A percentile compares a stretch with the other conserved stretches of the same genome.
Conservation (phyloP, 2,113 vertebrate genomes). For the Falcunculus frontatus region DNA sequence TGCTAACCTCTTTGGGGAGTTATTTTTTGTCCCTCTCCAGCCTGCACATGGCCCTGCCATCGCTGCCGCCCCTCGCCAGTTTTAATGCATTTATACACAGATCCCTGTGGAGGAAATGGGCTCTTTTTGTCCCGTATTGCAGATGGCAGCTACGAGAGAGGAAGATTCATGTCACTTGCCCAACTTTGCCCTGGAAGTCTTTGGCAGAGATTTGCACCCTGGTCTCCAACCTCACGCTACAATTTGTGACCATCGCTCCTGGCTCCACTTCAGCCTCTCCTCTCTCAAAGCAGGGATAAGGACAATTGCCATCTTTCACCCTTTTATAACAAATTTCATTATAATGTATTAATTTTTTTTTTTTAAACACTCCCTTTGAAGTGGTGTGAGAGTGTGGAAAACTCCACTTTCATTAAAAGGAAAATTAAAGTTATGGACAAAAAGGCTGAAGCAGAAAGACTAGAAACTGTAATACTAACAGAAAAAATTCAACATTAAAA, state of each 20-base stretch:
- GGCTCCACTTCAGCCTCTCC: background rate
- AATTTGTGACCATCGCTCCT: background rate
- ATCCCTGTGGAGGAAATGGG: background rate
- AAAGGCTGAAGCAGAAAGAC: background rate
- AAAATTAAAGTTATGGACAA: background rate
- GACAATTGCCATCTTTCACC: background rate
- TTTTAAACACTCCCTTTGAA: background rate
- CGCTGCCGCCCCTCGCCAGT: accelerated
- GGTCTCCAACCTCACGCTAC: background rate
- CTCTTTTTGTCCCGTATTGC: background rate
- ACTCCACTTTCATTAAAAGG: background rate
- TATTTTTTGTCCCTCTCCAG: background rate
- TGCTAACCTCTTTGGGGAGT: background rate
- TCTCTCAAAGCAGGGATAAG: background rate
- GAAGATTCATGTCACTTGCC: background rate
- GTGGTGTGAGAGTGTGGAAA: background rate
- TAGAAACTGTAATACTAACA: background rate
- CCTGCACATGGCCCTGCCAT: background rate
- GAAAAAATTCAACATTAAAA: background rate
- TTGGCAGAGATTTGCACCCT: background rate
- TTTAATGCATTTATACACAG: background rate
- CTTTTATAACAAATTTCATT: background rate
- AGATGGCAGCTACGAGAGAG: background rate
- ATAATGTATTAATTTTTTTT: background rate
- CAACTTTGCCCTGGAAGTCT: background rate